Evolutionary conservation across 53 echinoderm and acorn worm species (phyloP), one percentile per base, ranked within the genome.

Genomic region (Astropecten irregularis): DNA sequence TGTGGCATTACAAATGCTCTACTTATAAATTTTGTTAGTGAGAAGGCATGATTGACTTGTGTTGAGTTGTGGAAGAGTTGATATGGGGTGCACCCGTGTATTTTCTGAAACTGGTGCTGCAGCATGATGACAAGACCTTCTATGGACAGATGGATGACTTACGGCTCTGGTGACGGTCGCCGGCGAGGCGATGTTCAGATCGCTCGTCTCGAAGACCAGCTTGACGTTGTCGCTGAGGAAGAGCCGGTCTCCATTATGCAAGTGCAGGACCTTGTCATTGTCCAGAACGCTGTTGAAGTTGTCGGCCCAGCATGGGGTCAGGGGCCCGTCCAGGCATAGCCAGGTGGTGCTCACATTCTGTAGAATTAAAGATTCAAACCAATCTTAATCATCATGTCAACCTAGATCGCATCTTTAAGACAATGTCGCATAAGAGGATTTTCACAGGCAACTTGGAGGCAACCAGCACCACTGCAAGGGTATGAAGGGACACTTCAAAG

Each of bases 301-400:
- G 70, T 97, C 97, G 0, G 94, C 91, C 97, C 97, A 97, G 82
- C 89, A 89, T 29, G 90, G 84, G 66, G 90, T 97, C 53, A 97
- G 70, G 37, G 97, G 97, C 11, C 97, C 97, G 69, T 97, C 97
- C 11, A 97, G 56, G 47, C 97, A 97, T 22, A 97, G 94, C 97
- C 97, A 97, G 55, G 97, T 97, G 3, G 92, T 97, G 82, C 97
- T 92, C 21, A 97, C 94, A 88, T 97, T 97, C 97, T 97, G 59
- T 4, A 71, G 49, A 31, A 40, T 21, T 54, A 26, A 53, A 33
- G n/a, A n/a, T 27, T 7, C 55, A 52, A 6, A 1, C 25, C 11
- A n/a, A n/a, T n/a, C n/a, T n/a, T n/a, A n/a, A n/a, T 48, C 14
- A 68, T 61, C 37, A 25, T 54, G 2, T 36, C 10, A 14, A 8